Evolutionary conservation across 2,888 invertebrate species (phyloP).

Genomic region (Thysanoteuthis rhombus): DNA sequence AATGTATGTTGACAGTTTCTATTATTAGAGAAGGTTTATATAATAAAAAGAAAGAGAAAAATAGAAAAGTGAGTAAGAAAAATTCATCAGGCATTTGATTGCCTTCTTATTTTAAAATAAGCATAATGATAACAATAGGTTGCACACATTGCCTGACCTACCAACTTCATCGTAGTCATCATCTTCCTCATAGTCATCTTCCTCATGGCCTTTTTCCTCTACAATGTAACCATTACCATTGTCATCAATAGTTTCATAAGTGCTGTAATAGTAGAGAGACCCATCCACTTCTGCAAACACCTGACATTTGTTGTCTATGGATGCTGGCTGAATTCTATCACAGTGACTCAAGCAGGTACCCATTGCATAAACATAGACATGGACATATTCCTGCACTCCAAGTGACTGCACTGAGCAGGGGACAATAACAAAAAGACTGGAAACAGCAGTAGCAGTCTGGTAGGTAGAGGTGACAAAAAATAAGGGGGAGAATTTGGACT

Average conservation of each 20-base stretch:
- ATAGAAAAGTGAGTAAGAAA: background rate
- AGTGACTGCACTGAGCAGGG: background rate
- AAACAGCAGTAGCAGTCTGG: background rate
- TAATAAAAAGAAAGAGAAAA: background rate
- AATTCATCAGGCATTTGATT: background rate
- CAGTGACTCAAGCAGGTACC: background rate
- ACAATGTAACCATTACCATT: background rate
- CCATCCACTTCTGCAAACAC: background rate
- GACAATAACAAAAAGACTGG: background rate
- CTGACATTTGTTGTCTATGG: slow-evolving; percentile 12
- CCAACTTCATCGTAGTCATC: background rate
- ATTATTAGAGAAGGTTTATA: background rate
- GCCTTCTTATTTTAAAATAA: background rate
- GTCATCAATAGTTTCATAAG: background rate
- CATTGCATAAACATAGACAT: background rate
- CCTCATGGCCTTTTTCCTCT: background rate
- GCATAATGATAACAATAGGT: background rate
- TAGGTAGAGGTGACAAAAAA: background rate
- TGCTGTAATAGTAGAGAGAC: background rate
- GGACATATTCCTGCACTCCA: background rate
- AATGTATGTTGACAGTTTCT: no score
- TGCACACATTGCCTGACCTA: background rate
- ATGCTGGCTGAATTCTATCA: background rate
- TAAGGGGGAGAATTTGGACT: background rate
- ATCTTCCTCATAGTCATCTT: background rate